Evolutionary conservation across 1,140 invertebrate genomes (phyloP), one percentile per base, ranked within the genome.

Genomic region (Drosophila ambigua): DNA sequence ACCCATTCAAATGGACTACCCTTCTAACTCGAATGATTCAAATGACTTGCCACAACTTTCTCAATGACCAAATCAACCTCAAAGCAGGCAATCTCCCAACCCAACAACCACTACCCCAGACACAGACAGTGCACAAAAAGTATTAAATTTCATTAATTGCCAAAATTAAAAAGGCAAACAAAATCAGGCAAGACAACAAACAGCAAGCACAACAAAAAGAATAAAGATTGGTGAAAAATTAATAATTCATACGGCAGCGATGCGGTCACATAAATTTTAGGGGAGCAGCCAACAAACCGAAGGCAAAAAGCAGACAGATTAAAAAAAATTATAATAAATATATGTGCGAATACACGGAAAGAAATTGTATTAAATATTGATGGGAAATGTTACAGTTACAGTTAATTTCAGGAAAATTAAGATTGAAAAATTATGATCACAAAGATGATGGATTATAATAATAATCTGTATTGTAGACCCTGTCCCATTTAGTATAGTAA

Each of bases 121-220:
- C 8, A 31, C 31, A 31, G 72, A 64, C 63, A 77, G 73, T 77
- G 82, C 69, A 44, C 82, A 28, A 74, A 89, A 89, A 89, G 85
- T 89, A 89, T 89, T 89, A 89, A 85, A 64, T 89, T 89, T 89
- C 84, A 89, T 84, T 89, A 89, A 89, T 89, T 89, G 85, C 79
- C 74, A 79, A 75, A 73, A 79, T 77, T 69, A 80, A 77, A 72
- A 69, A 79, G 57, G 48, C 63, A 52, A 64, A 49, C 46, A 39
- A 64, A 59, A 57, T 50, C 28, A 41, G 9, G 8, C 35, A 71
- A 20, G 15, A 2, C 16, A 39, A 24, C 23, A 24, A 24, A 41
- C 15, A 23, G 35, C 15, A 44, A 59, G 26, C 58, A 57, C 28
- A 51, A 51, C 13, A 39, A 53, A 39, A 39, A 43, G 43, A 63